These are phyloP conservation scores for Craseonycteris thonglongyai DNA, from an alignment of 2,113 vertebrate species.

Conservation along the genomic window DNA sequence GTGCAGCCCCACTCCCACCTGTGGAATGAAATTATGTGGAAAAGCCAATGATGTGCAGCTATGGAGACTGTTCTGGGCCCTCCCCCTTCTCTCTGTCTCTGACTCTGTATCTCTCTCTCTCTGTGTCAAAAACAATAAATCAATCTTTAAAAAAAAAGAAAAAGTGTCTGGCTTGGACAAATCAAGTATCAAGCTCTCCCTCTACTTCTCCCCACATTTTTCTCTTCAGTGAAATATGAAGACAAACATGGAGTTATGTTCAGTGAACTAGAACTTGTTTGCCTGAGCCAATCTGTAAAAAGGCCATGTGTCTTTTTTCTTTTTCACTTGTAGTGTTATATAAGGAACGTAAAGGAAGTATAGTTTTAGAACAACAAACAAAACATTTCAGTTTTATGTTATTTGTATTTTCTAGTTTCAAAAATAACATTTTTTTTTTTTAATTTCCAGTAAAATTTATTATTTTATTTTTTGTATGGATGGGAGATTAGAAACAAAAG, in stretches of 20 bases:
- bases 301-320: not conserved
- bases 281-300: not conserved
- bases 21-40: too few relatives aligned
- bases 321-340: not conserved
- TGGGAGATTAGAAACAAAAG: not conserved
- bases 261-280: slow-evolving; percentile 46
- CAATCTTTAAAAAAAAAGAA: too few relatives aligned
- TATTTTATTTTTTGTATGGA: not conserved
- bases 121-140: too few relatives aligned
- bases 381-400: not conserved
- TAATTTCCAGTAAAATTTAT: too few relatives aligned
- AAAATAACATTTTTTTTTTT: too few relatives aligned
- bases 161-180: not conserved
- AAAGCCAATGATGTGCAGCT: too few relatives aligned
- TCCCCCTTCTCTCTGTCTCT: too few relatives aligned
- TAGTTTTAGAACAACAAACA: slow-evolving; percentile 29
- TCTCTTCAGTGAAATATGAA: slow-evolving; percentile 18
- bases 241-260: not conserved
- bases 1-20: too few relatives aligned
- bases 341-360: not conserved
- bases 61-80: too few relatives aligned
- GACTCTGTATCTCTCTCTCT: too few relatives aligned
- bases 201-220: not conserved
- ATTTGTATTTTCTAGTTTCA: slow-evolving; percentile 14
- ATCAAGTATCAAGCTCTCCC: not conserved